phyloP scores from a whole-genome alignment of 2,888 invertebrate genomes.

The Eretmocerus hayati region DNA sequence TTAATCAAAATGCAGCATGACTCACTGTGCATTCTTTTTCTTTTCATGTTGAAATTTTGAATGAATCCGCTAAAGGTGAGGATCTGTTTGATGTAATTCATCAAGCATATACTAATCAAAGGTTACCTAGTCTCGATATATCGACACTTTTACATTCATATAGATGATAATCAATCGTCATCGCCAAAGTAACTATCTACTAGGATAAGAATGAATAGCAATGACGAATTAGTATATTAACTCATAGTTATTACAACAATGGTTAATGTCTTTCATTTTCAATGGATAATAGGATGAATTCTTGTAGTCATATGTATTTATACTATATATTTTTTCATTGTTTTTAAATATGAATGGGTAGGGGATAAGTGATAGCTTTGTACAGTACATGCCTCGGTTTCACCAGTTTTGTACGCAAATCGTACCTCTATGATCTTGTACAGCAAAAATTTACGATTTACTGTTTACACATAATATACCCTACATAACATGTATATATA shows the following conservation, averaged over 20 bases:
- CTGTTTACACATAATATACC: slow-evolving; percentile 44
- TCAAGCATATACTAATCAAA: slow-evolving; percentile 40
- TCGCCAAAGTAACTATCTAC: slow-evolving; percentile 28
- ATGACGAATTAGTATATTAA: slow-evolving; percentile 29
- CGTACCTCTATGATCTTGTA: slow-evolving; percentile 33
- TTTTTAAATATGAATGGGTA: too few species aligned
- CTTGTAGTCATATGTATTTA: slow-evolving; percentile 24
- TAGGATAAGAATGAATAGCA: slow-evolving; percentile 22
- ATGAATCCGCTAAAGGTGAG: slow-evolving; percentile 40
- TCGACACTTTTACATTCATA: slow-evolving; percentile 30
- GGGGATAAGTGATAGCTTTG: slow-evolving; percentile 44
- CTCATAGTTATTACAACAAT: slow-evolving; percentile 43
- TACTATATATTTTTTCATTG: slow-evolving; percentile 24
- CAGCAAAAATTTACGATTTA: slow-evolving; percentile 35
- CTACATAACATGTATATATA: slow-evolving; percentile 39
- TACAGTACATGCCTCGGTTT: slow-evolving; percentile 46
- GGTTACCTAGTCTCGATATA: slow-evolving; percentile 38
- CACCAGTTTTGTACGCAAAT: slow-evolving; percentile 38
- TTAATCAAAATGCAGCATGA: slow-evolving; percentile 35
- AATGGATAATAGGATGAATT: too few species aligned
- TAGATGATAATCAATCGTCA: slow-evolving; percentile 18
- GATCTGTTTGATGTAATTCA: slow-evolving; percentile 40
- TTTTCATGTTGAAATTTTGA: slow-evolving; percentile 15
- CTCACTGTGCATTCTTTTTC: slow-evolving; percentile 12
- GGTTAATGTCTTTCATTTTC: slow-evolving; percentile 39